Evolutionary conservation across 2,113 vertebrate genomes (phyloP), one percentile per base, ranked within the genome.

Genomic region (Chionomys nivalis): DNA sequence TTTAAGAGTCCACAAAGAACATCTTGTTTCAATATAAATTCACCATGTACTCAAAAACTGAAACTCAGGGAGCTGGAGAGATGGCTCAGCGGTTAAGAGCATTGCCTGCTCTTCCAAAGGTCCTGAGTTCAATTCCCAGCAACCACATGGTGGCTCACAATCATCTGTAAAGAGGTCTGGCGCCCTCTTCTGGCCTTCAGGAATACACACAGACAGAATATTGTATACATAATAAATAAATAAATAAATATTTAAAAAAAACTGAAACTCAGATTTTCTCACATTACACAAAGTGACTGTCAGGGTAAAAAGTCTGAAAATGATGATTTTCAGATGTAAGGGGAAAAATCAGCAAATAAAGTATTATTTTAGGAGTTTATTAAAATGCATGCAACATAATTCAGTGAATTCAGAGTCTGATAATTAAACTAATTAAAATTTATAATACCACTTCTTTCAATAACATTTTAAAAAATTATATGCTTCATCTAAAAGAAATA

Each of bases 21-120:
- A 77, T 86, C 52, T 47, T 82, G 24, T 55, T 94, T 91, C 73
- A 81, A 92, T 89, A 89, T 55, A 93, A 91, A 89, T 36, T 88
- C 0, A 82, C 7, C 63, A 83, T 70, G 5, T 12, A 44, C 63
- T 94, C 44, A 87, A 63, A 33, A 92, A 95, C 87, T 33, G 7
- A 3, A 81, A 89, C 58, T 68, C 86, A 36, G 21, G n/a, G n/a
- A n/a, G n/a, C n/a, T n/a, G n/a, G n/a, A n/a, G n/a, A n/a, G n/a
- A n/a, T n/a, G n/a, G n/a, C n/a, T n/a, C n/a, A n/a, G n/a, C n/a
- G n/a, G n/a, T n/a, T n/a, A n/a, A n/a, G n/a, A n/a, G n/a, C n/a
- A n/a, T n/a, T n/a, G n/a, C n/a, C n/a, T n/a, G n/a, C n/a, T n/a
- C n/a, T n/a, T n/a, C n/a, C n/a, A n/a, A n/a, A n/a, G n/a, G n/a